A percentile compares a stretch with the other conserved stretches of the same genome.
These are phyloP conservation scores for Zeus faber DNA, from an alignment of 2,113 vertebrate species.

Conservation along the genomic window DNA sequence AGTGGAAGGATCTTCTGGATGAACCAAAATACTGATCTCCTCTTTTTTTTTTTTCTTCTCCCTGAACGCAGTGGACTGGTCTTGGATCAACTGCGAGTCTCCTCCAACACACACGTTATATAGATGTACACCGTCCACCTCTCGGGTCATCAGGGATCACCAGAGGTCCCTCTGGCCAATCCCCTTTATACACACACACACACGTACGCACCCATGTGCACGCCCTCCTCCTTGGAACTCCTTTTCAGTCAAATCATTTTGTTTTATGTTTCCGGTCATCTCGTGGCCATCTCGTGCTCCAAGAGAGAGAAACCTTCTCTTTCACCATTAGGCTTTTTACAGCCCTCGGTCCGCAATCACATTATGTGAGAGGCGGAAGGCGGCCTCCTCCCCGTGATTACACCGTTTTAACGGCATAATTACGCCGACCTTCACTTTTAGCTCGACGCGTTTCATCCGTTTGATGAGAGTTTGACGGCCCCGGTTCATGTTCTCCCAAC, in stretches of 20 bases:
- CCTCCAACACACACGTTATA: not conserved
- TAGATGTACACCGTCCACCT: constrained; percentile 44
- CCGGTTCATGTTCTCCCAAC: no score
- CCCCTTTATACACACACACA: constrained; percentile 29
- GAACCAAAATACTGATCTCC: no score
- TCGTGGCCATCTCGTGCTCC: constrained; percentile 34
- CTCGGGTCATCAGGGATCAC: constrained; percentile 2
- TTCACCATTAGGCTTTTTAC: constrained; percentile 50
- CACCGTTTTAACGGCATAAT: constrained; percentile 40
- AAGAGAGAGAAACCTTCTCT: constrained; percentile 27
- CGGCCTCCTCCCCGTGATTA: constrained; percentile 37
- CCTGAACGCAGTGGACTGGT: not conserved
- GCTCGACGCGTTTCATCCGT: no score
- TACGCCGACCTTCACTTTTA: constrained; percentile 35
- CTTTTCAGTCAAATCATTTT: constrained; percentile 35
- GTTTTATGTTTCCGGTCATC: constrained; percentile 46
- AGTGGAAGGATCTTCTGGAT: no score
- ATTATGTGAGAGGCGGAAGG: constrained; percentile 46
- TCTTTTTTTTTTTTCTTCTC: not conserved
- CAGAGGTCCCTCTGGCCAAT: constrained; percentile 32
- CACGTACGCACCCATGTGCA: not conserved
- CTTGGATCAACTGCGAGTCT: not conserved
- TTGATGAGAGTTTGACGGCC: no score
- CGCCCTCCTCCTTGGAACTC: constrained; percentile 10
- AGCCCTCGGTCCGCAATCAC: constrained; percentile 45